Evolutionary conservation across 2,888 invertebrate species (phyloP), one percentile per base, ranked within the genome.

Genomic region (Hololepta plana): DNA sequence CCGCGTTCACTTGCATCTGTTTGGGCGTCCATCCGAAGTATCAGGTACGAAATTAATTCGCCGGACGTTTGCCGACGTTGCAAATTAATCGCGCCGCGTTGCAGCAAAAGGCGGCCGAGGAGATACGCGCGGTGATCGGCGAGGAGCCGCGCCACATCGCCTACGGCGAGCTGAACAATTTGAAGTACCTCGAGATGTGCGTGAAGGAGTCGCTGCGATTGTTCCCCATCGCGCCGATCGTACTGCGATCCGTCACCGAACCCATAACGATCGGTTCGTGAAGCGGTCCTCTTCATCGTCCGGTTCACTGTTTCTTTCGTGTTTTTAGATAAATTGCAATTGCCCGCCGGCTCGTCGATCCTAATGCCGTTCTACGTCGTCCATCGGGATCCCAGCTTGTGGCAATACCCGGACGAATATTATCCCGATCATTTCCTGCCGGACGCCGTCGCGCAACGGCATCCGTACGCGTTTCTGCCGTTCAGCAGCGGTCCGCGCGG

Each of bases 391-490:
- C 31, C 37, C n/a, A 26, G 27, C 13, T 33, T 37, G 22, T 49
- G 47, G 47, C 35, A 41, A 23, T 42, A 43, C 15, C 48, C 47
- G 1, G 29, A 43, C 8, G 37, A 47, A 31, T 49, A 47, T 29
- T 37, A 48, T 33, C 49, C 49, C 3, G 46, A 48, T 15, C 46
- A 49, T 38, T 49, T 49, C 36, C 26, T 43, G n/a, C 44, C 45
- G 3, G 46, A 45, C 30, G 29, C 24, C 4, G 41, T 36, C 4
- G 24, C 28, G 9, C 35, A 38, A 19, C 35, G 47, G 15, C 43
- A 40, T 29, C 33, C 38, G 12, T 49, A 42, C 27, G 36, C 43
- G 4, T 49, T 37, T 37, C 8, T 47, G 15, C 47, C 49, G 2
- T 49, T 48, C 22, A 49, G 47, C 38, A 41, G 43, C 7, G 47